Base-by-base conservation (phyloP, 1,140 invertebrate genomes). In the Cotesia glomerata region DNA sequence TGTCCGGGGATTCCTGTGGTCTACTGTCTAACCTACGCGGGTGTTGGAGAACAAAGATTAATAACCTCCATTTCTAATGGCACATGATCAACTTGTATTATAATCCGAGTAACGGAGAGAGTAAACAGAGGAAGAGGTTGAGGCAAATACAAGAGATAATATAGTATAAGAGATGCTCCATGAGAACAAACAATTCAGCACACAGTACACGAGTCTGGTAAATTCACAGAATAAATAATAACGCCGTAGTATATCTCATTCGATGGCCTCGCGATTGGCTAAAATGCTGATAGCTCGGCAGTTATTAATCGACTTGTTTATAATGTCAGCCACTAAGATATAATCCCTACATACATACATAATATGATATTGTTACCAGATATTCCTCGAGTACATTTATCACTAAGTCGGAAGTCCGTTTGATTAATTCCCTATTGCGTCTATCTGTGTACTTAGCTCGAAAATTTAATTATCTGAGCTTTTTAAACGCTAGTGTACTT, bases 31-130 rank as follows among this genome's bases (percentile, higher is more conserved):
- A 68, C 68, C 32, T 58, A 16, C 67, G 61, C 71, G 70, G 62
- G 71, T 75, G 70, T 75, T 75, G 67, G 36, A 61, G 62, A 70
- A 72, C 61, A 34, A 75, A 72, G 71, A 75, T 75, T 72, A 75
- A 75, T 75, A 72, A 73, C 66, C 59, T 18, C 72, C 3, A 56
- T 52, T 49, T 62, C 39, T 52, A 61, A 36, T 70, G 59, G 70
- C 39, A 59, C 34, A 52, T 54, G 63, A 52, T 64, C 64, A 64
- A 58, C 45, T 63, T 58, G 62, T 71, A 61, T 45, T 45, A 62
- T 71, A 32, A 61, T 71, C 32, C 63, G 59, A 13, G 9, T 32
- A 16, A 36, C 45, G 45, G 68, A 59, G 59, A 51, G 18, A 59
- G 58, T 45, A 69, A 69, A 69, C 14, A 58, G 9, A 14, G 9